These are phyloP conservation scores for Platysteira castanea DNA, from an alignment of 2,113 vertebrate species.

Conservation along the genomic window DNA sequence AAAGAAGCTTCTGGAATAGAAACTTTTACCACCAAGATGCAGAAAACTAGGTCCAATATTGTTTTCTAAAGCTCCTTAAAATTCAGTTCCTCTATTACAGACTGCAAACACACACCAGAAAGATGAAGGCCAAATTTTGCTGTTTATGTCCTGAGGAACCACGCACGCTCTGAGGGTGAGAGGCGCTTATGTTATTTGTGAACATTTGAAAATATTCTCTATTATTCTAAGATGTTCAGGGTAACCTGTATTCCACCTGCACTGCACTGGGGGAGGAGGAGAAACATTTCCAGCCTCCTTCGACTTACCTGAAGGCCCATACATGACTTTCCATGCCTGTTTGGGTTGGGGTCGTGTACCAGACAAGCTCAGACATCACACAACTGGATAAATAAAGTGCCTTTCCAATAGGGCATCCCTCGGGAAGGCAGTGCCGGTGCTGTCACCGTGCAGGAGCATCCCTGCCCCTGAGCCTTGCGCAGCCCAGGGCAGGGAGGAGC, in stretches of 20 bases:
- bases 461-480: neutral
- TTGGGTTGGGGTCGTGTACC: neutral
- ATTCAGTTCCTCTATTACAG: neutral
- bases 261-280: neutral
- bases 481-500: neutral
- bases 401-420: accelerated
- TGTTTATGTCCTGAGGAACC: accelerated
- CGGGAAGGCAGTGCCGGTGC: neutral
- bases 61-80: neutral
- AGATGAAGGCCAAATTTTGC: neutral
- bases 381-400: accelerated
- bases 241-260: neutral
- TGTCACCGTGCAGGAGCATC: neutral
- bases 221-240: too few species aligned
- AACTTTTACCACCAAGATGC: neutral
- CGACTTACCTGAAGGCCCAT: neutral
- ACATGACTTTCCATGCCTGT: neutral
- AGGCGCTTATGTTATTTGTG: neutral
- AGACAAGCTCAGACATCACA: neutral
- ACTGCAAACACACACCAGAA: neutral
- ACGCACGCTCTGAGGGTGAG: accelerated
- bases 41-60: neutral
- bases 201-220: neutral
- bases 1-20: neutral
- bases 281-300: neutral